Evolutionary conservation across 2,888 invertebrate genomes (phyloP).

Genomic region (Mechanitis messenoides): DNA sequence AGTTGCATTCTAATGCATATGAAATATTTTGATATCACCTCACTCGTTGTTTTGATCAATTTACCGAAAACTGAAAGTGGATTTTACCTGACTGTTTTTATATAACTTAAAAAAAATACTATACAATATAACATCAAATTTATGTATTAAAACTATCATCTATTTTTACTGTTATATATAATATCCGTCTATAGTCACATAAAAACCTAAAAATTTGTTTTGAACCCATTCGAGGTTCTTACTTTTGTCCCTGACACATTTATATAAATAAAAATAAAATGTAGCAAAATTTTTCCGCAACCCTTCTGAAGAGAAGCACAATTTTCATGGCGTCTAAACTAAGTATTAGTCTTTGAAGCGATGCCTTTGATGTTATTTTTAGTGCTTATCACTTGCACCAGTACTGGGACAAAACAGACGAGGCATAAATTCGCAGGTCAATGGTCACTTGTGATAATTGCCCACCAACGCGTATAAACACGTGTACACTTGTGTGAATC

Average conservation of each 20-base stretch:
- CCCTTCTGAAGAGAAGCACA: neutral
- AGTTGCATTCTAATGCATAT: slow-evolving; percentile 9
- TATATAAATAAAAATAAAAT: too few relatives aligned
- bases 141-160: too few relatives aligned
- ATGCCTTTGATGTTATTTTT: slow-evolving; percentile 26
- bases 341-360: slow-evolving; percentile 16
- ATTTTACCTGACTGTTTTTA: too few relatives aligned
- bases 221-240: too few relatives aligned
- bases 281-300: neutral
- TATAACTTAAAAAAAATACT: too few relatives aligned
- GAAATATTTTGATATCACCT: neutral
- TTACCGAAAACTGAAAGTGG: too few relatives aligned
- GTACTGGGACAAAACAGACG: slow-evolving; percentile 27
- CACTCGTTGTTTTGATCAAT: neutral
- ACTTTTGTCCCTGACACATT: too few relatives aligned
- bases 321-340: slow-evolving; percentile 4
- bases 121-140: too few relatives aligned
- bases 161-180: too few relatives aligned
- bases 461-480: slow-evolving; percentile 27
- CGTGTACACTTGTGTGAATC: slow-evolving; percentile 16
- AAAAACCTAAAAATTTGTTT: too few relatives aligned
- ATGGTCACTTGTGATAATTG: slow-evolving; percentile 43
- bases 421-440: slow-evolving; percentile 33
- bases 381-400: slow-evolving; percentile 23
- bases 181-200: too few relatives aligned